phyloP scores from a whole-genome alignment of 2,888 invertebrate species.

The Sphecodes monilicornis region DNA sequence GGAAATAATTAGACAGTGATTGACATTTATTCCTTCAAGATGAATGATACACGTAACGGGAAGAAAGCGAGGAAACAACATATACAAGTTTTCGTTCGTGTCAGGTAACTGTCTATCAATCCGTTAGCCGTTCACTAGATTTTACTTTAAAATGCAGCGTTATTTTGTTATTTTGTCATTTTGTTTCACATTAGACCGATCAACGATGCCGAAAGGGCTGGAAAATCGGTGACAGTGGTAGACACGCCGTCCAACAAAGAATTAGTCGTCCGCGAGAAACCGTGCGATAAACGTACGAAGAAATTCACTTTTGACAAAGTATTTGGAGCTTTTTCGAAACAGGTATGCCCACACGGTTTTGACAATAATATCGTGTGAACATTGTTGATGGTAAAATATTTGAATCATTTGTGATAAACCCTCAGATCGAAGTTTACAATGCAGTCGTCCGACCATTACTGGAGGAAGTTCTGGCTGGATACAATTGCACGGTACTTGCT shows the following conservation, averaged over 20 bases:
- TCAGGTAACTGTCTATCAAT: constrained; percentile 87
- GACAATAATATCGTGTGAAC: background rate
- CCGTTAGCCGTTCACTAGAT: background rate
- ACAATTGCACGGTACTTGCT: constrained; percentile 99
- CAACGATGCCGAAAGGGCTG: constrained; percentile 89
- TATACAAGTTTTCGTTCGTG: constrained; percentile 94
- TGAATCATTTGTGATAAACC: constrained; percentile 35
- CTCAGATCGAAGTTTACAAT: constrained; percentile 93
- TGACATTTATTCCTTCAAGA: constrained; percentile 46
- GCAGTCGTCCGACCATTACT: constrained; percentile 95
- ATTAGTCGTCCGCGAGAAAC: constrained; percentile 87
- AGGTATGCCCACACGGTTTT: constrained; percentile 85
- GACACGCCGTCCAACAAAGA: constrained; percentile 89
- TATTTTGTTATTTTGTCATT: constrained; percentile 16
- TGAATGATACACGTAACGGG: constrained; percentile 70
- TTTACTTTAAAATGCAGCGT: background rate
- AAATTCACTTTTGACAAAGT: constrained; percentile 94
- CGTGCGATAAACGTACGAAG: constrained; percentile 89
- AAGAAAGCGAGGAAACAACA: constrained; percentile 90
- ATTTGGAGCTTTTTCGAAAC: constrained; percentile 92
- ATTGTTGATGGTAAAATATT: background rate
- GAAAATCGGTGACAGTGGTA: constrained; percentile 89
- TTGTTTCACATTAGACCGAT: constrained; percentile 88
- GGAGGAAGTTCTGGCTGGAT: constrained; percentile 96
- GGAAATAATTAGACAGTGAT: background rate